phyloP scores from a whole-genome alignment of 2,113 vertebrate genomes.

The Ophthalmolycus amberensis region DNA sequence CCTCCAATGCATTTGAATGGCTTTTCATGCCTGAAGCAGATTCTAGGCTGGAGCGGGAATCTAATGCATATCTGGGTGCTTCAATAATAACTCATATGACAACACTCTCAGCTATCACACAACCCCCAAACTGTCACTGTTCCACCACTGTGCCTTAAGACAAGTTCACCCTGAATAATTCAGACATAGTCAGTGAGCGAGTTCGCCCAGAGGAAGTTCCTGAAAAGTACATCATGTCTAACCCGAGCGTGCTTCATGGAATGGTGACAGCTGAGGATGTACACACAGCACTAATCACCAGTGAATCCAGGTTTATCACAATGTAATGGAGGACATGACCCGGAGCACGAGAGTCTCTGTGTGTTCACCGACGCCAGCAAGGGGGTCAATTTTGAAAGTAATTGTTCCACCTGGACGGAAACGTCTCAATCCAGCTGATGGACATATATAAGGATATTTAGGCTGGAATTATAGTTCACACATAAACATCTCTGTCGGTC shows the following conservation, averaged over 20 bases:
- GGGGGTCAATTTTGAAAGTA: conserved; percentile 20
- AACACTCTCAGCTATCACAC: conserved; percentile 67
- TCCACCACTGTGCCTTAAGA: conserved; percentile 63
- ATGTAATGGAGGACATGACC: conserved; percentile 41
- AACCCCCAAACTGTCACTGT: conserved; percentile 65
- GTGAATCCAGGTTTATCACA: conserved; percentile 44
- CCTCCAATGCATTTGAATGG: conserved; percentile 68
- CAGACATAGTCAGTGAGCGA: conserved; percentile 52
- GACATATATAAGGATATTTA: background rate
- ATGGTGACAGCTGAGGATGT: conserved; percentile 57
- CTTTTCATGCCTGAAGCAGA: conserved; percentile 71
- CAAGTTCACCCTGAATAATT: conserved; percentile 73
- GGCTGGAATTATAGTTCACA: background rate
- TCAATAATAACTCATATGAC: conserved; percentile 72
- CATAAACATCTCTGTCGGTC: background rate
- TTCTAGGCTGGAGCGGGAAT: conserved; percentile 55
- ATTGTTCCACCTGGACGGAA: background rate
- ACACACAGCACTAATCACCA: conserved; percentile 55
- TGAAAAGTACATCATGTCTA: conserved; percentile 65
- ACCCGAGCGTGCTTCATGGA: conserved; percentile 36
- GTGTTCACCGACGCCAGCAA: conserved; percentile 44
- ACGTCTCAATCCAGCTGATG: background rate
- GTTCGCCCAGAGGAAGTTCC: conserved; percentile 57
- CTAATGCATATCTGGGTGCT: conserved; percentile 60
- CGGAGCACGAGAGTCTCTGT: conserved; percentile 10